Conservation (phyloP, 2,888 invertebrate genomes). For the Eumacrocentrus americanus region DNA sequence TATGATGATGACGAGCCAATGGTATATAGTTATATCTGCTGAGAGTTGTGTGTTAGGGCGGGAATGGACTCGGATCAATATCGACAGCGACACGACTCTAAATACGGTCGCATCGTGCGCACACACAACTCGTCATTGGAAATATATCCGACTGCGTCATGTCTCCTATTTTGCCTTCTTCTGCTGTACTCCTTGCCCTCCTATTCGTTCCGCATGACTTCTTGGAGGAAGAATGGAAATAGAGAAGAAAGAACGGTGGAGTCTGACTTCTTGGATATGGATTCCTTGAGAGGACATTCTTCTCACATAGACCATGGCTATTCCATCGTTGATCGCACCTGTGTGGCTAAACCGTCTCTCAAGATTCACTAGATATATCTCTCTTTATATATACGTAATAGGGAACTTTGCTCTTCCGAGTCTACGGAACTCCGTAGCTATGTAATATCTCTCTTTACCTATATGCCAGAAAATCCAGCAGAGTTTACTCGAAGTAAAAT, state of each 20-base stretch:
- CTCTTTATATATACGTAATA: no score
- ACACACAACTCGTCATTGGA: conserved; percentile 9
- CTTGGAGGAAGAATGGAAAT: background rate
- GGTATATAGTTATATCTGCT: no score
- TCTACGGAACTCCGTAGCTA: no score
- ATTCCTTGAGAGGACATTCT: background rate
- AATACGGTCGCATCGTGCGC: conserved; percentile 6
- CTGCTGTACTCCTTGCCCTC: background rate
- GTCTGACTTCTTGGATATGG: background rate
- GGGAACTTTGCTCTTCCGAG: no score
- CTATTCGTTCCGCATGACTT: background rate
- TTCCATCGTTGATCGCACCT: no score
- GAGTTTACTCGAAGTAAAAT: no score
- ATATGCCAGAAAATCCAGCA: no score
- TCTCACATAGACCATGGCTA: conserved; percentile 1
- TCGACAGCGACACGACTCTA: conserved; percentile 35
- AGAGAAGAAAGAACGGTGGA: background rate
- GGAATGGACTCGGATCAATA: conserved; percentile 41
- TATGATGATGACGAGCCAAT: no score
- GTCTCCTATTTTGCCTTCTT: background rate
- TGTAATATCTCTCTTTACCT: no score
- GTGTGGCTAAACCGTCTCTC: no score
- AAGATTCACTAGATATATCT: no score
- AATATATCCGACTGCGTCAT: conserved; percentile 7
- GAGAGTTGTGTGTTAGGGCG: conserved; percentile 7